Base-by-base conservation (phyloP, 2,888 invertebrate species). In the Gastrophysa polygoni region DNA sequence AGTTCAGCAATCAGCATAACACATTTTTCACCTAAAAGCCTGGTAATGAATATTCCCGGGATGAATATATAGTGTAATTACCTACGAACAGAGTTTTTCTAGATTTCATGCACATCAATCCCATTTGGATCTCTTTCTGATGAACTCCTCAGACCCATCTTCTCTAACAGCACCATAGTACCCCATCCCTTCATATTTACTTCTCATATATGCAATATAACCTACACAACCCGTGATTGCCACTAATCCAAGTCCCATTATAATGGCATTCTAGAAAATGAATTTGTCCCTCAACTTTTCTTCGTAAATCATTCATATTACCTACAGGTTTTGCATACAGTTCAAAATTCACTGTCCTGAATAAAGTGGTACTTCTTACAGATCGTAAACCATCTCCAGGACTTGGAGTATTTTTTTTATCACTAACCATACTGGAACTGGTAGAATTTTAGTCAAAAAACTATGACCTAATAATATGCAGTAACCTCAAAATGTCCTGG, bases 251-350 rank as follows among this genome's bases (percentile, higher is more conserved):
- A 94, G 75, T 29, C 87, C 88, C 95, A 96, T 96, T 67, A 95
- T 87, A 2, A 90, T 85, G 72, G 90, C 89, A 82, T 96, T 96
- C 95, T 95, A 84, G 24, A 69, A 87, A 87, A 76, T 38, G n/a
- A n/a, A n/a, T n/a, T n/a, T n/a, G n/a, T n/a, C n/a, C n/a, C 24
- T 54, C 16, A 43, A 47, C 64, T 51, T 52, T 50, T 46, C 24
- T 21, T 55, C 24, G 16, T 34, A 50, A 44, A 18, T 56, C 21
- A 46, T 11, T 47, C 46, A 48, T 8, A 29, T 17, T 57, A 83
- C 90, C 87, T 85, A 96, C 96, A 64, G 95, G 96, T 82, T 90
- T 93, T 0, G 90, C 88, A 79, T 95, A 96, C 1, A 96, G 83
- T 82, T 96, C 96, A 82, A 92, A 96, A 82, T 96, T 96, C 0